phyloP scores from a whole-genome alignment of 2,888 invertebrate species.

The Ramazzottius varieornatus region DNA sequence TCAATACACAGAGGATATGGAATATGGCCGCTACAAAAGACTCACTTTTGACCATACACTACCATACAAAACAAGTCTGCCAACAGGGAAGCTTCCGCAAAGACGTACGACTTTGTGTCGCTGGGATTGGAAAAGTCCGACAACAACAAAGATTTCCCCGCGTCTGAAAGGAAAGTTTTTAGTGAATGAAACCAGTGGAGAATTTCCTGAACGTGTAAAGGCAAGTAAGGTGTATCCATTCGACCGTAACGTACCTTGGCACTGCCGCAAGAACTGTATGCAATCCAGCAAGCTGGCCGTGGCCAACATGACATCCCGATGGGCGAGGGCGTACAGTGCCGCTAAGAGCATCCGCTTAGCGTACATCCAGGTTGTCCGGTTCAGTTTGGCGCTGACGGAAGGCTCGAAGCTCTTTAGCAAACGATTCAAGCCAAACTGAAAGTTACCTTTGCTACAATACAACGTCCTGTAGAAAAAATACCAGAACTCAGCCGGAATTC shows the following conservation, averaged over 20 bases:
- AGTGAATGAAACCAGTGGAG: too few species aligned
- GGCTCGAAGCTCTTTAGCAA: background rate
- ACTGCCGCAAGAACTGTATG: background rate
- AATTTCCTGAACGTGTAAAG: too few species aligned
- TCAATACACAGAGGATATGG: too few species aligned
- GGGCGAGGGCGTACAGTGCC: background rate
- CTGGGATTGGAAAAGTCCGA: too few species aligned
- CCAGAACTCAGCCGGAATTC: background rate
- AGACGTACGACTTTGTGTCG: too few species aligned
- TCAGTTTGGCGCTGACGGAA: background rate
- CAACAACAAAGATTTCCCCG: too few species aligned
- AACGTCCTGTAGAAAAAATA: background rate
- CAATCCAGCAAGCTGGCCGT: background rate
- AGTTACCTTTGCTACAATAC: background rate
- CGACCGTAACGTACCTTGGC: slow-evolving; percentile 1
- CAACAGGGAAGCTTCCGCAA: too few species aligned
- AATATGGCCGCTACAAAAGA: too few species aligned
- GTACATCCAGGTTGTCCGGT: background rate
- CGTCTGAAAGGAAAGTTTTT: too few species aligned
- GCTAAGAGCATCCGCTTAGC: background rate
- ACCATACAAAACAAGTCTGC: too few species aligned
- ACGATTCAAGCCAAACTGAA: background rate
- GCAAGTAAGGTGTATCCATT: too few species aligned
- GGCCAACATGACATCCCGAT: background rate
- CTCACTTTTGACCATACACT: too few species aligned